Base-by-base conservation (phyloP, 2,888 invertebrate species). In the Pediacus dermestoides region DNA sequence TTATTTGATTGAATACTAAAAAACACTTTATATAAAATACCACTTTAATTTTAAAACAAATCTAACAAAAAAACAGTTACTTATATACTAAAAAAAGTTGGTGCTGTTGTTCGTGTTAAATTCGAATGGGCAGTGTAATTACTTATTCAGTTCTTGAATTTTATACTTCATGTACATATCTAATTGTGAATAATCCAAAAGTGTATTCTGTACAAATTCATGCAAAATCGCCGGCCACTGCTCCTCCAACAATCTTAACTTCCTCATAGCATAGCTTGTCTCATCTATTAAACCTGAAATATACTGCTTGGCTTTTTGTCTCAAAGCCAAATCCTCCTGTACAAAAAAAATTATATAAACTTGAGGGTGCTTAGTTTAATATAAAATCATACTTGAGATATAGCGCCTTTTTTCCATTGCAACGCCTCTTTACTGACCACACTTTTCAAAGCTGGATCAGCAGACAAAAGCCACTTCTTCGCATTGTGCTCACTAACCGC, bases 391-490 rank as follows among this genome's bases (percentile, higher is more conserved):
- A 74, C 76, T 68, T 75, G 74, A 16, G 70, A 69, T 23, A 70
- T 60, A 39, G 74, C 73, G 12, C 80, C 79, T 60, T 80, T 78
- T 53, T 82, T 78, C 78, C 86, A 89, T 53, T 89, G 88, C 27
- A 90, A 66, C 1, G 89, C 88, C 70, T 90, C 89, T 66, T 89
- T 90, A 34, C 87, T 87, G 34, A 90, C 88, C 7, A 90, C 89
- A 49, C 81, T 81, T 55, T 82, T 77, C 35, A 90, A 68, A 3
- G 86, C 85, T 14, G 87, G 82, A 64, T 90, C 88, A 8, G 84
- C 81, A 7, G 74, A 71, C 58, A 78, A 70, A 23, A 87, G 64
- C 86, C 86, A 87, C 40, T 82, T 78, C 60, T 85, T 84, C 4
- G 85, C 82, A 48, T 62, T 71, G 30, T 61, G 55, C 38, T 63